phyloP scores from a whole-genome alignment of 2,797 vertebrate species.

The Brotula barbata region DNA sequence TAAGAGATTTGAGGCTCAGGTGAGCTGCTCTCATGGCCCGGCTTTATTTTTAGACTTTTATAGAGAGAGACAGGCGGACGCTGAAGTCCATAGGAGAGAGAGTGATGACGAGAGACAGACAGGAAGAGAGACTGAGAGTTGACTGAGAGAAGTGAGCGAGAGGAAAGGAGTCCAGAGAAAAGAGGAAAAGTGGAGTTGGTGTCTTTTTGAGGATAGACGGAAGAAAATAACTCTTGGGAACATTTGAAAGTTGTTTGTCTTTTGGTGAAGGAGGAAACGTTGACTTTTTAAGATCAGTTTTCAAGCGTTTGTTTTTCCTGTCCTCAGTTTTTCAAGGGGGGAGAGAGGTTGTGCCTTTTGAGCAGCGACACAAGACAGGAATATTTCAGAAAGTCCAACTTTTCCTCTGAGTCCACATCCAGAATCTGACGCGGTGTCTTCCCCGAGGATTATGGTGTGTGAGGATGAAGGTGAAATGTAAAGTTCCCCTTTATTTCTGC shows the following conservation, averaged over 20 bases:
- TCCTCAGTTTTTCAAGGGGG: conserved; percentile 3
- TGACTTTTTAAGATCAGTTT: not conserved
- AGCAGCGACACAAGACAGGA: not conserved
- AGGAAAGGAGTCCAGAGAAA: conserved; percentile 6
- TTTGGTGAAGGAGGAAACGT: not conserved
- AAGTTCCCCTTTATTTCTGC: conserved; percentile 44
- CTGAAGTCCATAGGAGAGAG: too few species aligned
- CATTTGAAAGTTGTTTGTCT: not conserved
- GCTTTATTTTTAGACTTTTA: too few species aligned
- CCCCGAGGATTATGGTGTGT: too few species aligned
- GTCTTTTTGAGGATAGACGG: not conserved
- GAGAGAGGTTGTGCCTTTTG: not conserved
- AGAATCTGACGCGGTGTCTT: conserved; percentile 19
- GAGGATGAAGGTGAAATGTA: conserved; percentile 67
- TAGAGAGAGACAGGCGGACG: too few species aligned
- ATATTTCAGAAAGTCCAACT: not conserved
- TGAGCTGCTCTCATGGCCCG: too few species aligned
- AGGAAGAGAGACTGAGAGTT: conserved; percentile 39
- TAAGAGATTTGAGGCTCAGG: too few species aligned
- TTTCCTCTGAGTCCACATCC: not conserved
- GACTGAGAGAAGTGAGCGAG: conserved; percentile 19
- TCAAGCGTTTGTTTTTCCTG: not conserved
- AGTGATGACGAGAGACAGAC: conserved; percentile 17
- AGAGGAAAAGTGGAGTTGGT: conserved; percentile 24
- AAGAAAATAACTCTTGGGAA: not conserved